Evolutionary conservation across 1,140 invertebrate species (phyloP), one percentile per base, ranked within the genome.

Genomic region (Thalassaphorura encarpata): DNA sequence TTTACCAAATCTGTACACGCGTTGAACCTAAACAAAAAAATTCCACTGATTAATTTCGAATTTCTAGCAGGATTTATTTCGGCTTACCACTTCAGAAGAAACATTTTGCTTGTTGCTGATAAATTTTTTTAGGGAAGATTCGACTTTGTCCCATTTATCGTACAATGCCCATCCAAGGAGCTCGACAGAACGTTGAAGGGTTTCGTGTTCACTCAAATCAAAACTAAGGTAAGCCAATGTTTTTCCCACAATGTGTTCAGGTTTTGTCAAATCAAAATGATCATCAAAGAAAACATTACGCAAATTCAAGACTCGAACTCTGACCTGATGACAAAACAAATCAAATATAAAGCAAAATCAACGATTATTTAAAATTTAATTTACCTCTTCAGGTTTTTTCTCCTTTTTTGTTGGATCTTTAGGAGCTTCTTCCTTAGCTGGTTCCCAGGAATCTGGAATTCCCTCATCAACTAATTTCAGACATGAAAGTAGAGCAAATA

Each of bases 231-330:
- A 78, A 39, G 69, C 73, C 16, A 93, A 69, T 1, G 87, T 86
- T 75, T 93, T 94, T 4, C 89, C 89, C 40, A 84, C 73, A 28
- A 88, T 70, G 68, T 79, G 73, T 36, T 73, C 68, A 8, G 79
- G 75, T 62, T 88, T 78, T 54, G 69, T 76, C 3, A 90, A 70
- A 72, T 92, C 87, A 75, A 92, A 90, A 72, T 94, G 89, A 68
- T 87, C 82, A 73, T 95, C 90, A 72, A 83, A 83, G 69, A 76
- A 85, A 2, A 80, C 79, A 69, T 93, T 92, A 66, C 84, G 78
- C 29, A 96, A 58, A 70, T 79, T 94, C 42, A 74, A 74, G 0
- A 94, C 82, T 53, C 88, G 76, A 1, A 91, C 73, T 75, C 85
- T 87, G 18, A 83, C 73, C 70, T 76, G 47, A 46, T 54, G 39